Evolutionary conservation across 1,140 invertebrate genomes (phyloP).

Genomic region (Bombus pyrosoma): DNA sequence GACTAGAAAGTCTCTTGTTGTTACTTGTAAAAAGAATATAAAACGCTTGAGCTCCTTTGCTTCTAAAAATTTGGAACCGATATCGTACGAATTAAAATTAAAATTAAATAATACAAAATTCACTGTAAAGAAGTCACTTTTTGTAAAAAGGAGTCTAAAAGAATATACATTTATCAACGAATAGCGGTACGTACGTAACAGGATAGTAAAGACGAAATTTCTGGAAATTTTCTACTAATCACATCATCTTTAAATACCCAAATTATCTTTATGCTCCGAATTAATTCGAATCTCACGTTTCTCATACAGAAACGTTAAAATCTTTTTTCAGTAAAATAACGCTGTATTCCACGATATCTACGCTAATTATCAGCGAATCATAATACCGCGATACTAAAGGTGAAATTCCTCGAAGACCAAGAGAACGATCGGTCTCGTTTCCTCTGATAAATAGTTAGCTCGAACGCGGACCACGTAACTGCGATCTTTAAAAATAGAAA

Average conservation of each 20-base stretch:
- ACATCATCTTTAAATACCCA: no score
- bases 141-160: no score
- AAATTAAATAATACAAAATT: not conserved
- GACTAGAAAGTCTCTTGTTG: not conserved
- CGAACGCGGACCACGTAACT: not conserved
- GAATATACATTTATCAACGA: no score
- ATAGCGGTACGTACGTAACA: no score
- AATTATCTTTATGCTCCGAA: no score
- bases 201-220: no score
- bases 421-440: not conserved
- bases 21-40: not conserved
- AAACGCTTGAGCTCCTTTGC: no score
- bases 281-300: no score
- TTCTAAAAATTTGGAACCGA: no score
- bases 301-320: no score
- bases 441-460: conserved; percentile 7
- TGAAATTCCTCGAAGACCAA: not conserved
- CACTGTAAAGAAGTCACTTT: not conserved
- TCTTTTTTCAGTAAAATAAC: not conserved
- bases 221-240: no score
- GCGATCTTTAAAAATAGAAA: conserved; percentile 17
- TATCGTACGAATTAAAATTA: not conserved
- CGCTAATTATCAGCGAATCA: not conserved
- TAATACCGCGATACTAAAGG: not conserved
- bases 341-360: not conserved